These are phyloP conservation scores for Trogon surrucura DNA, from an alignment of 2,113 vertebrate genomes.

Conservation along the genomic window DNA sequence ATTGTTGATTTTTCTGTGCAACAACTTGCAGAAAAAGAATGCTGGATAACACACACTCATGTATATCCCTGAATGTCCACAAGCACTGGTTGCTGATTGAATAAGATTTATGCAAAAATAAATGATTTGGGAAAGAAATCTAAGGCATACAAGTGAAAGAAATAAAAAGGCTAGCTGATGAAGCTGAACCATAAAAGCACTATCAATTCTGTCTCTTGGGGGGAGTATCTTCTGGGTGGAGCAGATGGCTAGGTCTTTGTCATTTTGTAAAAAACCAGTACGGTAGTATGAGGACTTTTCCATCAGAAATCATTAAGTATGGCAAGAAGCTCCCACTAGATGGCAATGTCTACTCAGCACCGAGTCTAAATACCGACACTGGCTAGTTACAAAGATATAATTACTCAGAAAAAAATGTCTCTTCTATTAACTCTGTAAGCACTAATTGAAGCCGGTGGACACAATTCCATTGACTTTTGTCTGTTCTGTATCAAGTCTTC, in stretches of 20 bases:
- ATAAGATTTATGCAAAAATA: neutral
- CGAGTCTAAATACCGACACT: neutral
- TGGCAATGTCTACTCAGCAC: constrained; percentile 54
- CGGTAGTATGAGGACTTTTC: fast-evolving
- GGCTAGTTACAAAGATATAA: neutral
- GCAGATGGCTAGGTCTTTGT: neutral
- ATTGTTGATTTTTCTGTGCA: neutral
- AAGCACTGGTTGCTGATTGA: neutral
- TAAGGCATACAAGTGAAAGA: neutral
- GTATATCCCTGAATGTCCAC: neutral
- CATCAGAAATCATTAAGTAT: fast-evolving
- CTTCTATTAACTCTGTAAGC: neutral
- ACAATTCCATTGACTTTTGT: neutral
- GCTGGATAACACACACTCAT: neutral
- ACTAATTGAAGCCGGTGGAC: neutral
- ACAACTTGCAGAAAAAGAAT: neutral
- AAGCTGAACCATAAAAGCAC: neutral
- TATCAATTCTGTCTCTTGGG: neutral
- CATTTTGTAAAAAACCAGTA: neutral
- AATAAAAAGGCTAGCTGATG: neutral
- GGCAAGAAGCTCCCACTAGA: constrained; percentile 58
- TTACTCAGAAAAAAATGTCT: neutral
- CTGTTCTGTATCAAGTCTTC: neutral
- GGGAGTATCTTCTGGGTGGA: fast-evolving
- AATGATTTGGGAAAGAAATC: neutral